A percentile compares a stretch with the other conserved stretches of the same genome.
Conservation (phyloP, 1,140 invertebrate genomes). For the Bombus breviceps region DNA sequence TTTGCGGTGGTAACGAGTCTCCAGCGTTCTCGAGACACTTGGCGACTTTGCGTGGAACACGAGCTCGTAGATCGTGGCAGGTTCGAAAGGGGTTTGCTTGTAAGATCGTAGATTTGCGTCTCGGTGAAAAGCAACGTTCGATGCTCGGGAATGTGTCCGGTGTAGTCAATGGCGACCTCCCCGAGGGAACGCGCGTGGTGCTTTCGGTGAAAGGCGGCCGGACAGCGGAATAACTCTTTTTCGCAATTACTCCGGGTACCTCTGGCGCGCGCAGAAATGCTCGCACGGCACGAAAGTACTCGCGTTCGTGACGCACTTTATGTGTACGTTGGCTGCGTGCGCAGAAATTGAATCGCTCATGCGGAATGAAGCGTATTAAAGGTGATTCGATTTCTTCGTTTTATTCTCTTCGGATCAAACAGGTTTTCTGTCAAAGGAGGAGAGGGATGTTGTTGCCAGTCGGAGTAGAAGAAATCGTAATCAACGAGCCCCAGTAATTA, state of each 20-base stretch:
- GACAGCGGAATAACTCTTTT: slow-evolving; percentile 63
- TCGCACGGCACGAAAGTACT: slow-evolving; percentile 31
- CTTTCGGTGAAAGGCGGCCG: slow-evolving; percentile 59
- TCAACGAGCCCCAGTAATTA: background rate
- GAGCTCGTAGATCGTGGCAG: background rate
- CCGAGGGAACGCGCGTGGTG: background rate
- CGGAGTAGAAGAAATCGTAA: background rate
- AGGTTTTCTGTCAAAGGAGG: background rate
- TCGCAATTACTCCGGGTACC: slow-evolving; percentile 57
- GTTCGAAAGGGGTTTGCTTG: slow-evolving; percentile 44
- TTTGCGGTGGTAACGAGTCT: background rate
- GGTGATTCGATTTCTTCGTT: slow-evolving; percentile 33
- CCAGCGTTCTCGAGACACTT: background rate
- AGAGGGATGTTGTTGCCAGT: background rate
- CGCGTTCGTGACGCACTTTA: slow-evolving; percentile 16
- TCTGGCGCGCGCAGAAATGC: slow-evolving; percentile 40
- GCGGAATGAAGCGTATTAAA: slow-evolving; percentile 34
- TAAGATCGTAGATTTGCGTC: slow-evolving; percentile 61
- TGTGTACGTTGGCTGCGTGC: slow-evolving; percentile 13
- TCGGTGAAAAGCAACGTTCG: slow-evolving; percentile 57
- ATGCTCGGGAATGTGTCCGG: slow-evolving; percentile 38
- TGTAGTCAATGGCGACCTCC: slow-evolving; percentile 11
- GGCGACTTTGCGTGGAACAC: background rate
- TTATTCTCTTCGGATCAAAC: slow-evolving; percentile 1
- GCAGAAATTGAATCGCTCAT: slow-evolving; percentile 43